Conservation (phyloP, 2,888 invertebrate genomes). For the Aricia artaxerxes region DNA sequence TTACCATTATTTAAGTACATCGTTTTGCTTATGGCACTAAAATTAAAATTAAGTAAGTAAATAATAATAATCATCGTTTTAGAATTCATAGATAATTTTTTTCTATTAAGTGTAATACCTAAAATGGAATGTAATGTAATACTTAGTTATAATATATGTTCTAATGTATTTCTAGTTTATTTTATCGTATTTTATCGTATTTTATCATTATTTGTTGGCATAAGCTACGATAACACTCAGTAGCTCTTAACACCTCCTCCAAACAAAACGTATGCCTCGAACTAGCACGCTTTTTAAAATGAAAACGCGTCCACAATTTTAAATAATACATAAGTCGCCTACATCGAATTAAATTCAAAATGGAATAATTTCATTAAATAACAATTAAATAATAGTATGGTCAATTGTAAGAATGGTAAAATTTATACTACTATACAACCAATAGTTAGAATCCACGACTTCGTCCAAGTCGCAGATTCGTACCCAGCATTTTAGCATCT, state of each 20-base stretch:
- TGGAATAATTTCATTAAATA: constrained; percentile 27
- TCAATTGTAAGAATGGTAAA: constrained; percentile 8
- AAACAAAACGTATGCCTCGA: background rate
- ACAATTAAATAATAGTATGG: constrained; percentile 19
- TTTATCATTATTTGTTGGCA: constrained; percentile 16
- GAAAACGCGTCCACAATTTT: background rate
- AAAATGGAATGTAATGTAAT: constrained; percentile 49
- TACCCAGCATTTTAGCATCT: background rate
- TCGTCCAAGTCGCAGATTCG: background rate
- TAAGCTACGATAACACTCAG: constrained; percentile 19
- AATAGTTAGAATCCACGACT: background rate
- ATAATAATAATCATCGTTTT: constrained; percentile 39
- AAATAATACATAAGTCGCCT: constrained; percentile 17
- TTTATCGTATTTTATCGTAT: constrained; percentile 22
- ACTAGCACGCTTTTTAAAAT: background rate
- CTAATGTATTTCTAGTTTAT: constrained; percentile 21
- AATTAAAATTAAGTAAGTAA: constrained; percentile 45
- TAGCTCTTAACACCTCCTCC: background rate
- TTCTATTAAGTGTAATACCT: constrained; percentile 32
- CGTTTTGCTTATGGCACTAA: constrained; percentile 67
- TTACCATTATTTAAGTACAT: constrained; percentile 44
- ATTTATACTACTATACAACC: background rate
- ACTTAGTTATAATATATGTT: constrained; percentile 41
- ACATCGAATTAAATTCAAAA: constrained; percentile 24
- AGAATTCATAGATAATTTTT: background rate